phyloP scores from a whole-genome alignment of 2,888 invertebrate species.

The Acleris literana region DNA sequence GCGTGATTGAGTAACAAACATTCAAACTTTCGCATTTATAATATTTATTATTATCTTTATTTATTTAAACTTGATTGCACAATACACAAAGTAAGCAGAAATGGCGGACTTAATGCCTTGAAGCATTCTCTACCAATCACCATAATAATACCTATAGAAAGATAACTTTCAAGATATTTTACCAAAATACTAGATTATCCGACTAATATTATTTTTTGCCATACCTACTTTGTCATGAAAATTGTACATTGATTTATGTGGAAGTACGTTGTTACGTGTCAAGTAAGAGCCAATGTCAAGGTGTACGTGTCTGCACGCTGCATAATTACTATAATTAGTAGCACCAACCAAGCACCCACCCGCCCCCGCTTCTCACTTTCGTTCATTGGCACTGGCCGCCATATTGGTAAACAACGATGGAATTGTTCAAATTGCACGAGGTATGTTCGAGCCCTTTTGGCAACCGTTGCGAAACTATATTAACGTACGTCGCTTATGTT shows the following conservation, averaged over 20 bases:
- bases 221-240: too few species aligned
- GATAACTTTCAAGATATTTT: too few species aligned
- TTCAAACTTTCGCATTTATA: too few species aligned
- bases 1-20: too few species aligned
- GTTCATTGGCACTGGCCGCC: constrained; percentile 29
- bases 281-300: constrained; percentile 27
- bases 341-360: constrained; percentile 7
- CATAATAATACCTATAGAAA: too few species aligned
- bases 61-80: too few species aligned
- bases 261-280: constrained; percentile 1
- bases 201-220: too few species aligned
- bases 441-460: constrained; percentile 32
- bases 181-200: too few species aligned
- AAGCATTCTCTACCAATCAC: too few species aligned
- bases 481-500: background rate
- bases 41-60: too few species aligned
- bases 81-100: too few species aligned
- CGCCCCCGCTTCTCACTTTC: constrained; percentile 31
- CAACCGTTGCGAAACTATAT: constrained; percentile 9
- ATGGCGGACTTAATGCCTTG: too few species aligned
- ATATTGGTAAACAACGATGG: constrained; percentile 20
- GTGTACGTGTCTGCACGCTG: constrained; percentile 4
- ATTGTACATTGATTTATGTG: background rate
- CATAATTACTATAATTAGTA: constrained; percentile 16
- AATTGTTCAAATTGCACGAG: constrained; percentile 8